Conservation (phyloP, 2,888 invertebrate species). For the Hylaea fasciaria region DNA sequence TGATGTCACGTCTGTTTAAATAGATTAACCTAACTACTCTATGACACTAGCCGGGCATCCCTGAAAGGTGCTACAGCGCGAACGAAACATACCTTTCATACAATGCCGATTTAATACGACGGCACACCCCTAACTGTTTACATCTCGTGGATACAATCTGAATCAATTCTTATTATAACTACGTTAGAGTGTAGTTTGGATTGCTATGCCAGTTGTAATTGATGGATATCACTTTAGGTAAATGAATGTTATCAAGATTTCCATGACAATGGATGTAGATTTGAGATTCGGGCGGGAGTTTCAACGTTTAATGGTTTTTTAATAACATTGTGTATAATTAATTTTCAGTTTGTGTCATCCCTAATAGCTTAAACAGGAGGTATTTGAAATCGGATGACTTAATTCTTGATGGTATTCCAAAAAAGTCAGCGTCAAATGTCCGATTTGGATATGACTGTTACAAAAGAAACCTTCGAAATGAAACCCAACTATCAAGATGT, state of each 20-base stretch:
- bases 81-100: slow-evolving; percentile 74
- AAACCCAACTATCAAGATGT: no score
- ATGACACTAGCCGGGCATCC: slow-evolving; percentile 50
- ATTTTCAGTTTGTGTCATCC: neutral
- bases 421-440: no score
- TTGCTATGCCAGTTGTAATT: slow-evolving; percentile 25
- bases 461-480: no score
- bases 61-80: slow-evolving; percentile 73
- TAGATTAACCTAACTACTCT: slow-evolving; percentile 39
- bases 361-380: no score
- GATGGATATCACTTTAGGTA: slow-evolving; percentile 39
- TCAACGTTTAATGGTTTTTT: slow-evolving; percentile 4
- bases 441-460: no score
- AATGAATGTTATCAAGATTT: slow-evolving; percentile 37
- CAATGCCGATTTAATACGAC: slow-evolving; percentile 74
- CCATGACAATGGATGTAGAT: slow-evolving; percentile 33
- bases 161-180: slow-evolving; percentile 13
- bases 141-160: slow-evolving; percentile 22
- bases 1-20: slow-evolving; percentile 16
- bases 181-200: slow-evolving; percentile 14
- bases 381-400: no score
- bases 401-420: no score
- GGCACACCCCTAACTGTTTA: slow-evolving; percentile 65
- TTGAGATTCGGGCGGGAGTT: neutral
- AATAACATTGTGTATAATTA: neutral